Percentiles rank a stretch among this genome's conserved stretches.
These are phyloP conservation scores for Amphipyra berbera DNA, from an alignment of 2,888 invertebrate species.

Conservation along the genomic window DNA sequence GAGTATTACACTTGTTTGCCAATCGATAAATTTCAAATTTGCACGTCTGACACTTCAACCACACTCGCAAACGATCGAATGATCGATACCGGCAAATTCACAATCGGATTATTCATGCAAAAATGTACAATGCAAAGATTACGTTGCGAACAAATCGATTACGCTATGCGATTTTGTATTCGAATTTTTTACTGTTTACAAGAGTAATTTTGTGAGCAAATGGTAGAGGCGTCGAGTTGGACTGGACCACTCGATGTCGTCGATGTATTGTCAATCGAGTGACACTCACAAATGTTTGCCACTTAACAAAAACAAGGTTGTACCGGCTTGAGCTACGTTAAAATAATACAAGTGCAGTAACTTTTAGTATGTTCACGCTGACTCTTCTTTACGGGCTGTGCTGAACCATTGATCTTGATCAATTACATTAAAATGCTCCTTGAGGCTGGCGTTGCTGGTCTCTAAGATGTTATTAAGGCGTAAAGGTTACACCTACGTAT, in stretches of 20 bases:
- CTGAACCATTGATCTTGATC: not conserved
- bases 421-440: too few species aligned
- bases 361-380: conserved; percentile 15
- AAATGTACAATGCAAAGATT: conserved; percentile 29
- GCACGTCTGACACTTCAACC: conserved; percentile 35
- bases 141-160: conserved; percentile 34
- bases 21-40: conserved; percentile 51
- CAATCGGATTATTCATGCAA: conserved; percentile 41
- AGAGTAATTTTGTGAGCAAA: conserved; percentile 52
- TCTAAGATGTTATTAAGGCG: too few species aligned
- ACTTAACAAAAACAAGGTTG: conserved; percentile 72
- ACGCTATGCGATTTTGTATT: conserved; percentile 30
- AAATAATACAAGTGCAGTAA: conserved; percentile 47
- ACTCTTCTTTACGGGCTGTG: conserved; percentile 4
- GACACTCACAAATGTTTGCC: conserved; percentile 83
- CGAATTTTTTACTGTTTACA: conserved; percentile 19
- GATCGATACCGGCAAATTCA: conserved; percentile 34
- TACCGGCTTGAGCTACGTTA: conserved; percentile 41
- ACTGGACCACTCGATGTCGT: conserved; percentile 74
- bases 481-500: too few species aligned
- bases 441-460: too few species aligned
- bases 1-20: conserved; percentile 38
- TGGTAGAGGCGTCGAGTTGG: conserved; percentile 65
- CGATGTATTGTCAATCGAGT: conserved; percentile 79
- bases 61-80: conserved; percentile 20